Evolutionary conservation across 2,113 vertebrate genomes (phyloP), one percentile per base, ranked within the genome.

Genomic region (Genyomyrus donnyi): DNA sequence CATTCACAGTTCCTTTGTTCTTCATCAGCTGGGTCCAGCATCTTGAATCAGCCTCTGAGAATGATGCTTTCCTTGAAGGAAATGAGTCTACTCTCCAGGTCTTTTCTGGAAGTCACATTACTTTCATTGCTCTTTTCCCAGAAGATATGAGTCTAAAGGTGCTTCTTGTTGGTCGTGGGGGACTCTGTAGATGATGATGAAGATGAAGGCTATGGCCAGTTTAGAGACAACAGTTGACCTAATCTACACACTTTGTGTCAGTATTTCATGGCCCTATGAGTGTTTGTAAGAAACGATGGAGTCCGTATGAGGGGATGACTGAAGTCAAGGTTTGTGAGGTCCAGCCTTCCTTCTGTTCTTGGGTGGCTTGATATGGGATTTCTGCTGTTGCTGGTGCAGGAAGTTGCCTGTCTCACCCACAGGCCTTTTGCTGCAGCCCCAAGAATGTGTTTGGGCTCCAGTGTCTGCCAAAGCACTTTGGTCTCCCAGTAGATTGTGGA

Each of bases 371-470:
- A n/a, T 27, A 88, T 88, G 39, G 62, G 88, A 88, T 53, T 17
- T 50, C 27, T 48, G 35, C 50, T 52, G 53, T 90, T 50, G 11
- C 42, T 53, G 74, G 21, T 17, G 42, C 7, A 89, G 85, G 89
- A 89, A 84, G 66, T 70, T 17, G 31, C 31, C 87, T 66, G 46
- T 58, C 90, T 62, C 52, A 56, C 89, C 89, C n/a, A 50, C 56
- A 52, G 27, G 35, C 15, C 84, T 45, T 39, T 74, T 49, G 5
- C 84, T 74, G 58, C 89, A 87, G 85, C 84, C 58, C 85, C 49
- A 85, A 90, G 84, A 90, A 90, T 87, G 83, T 87, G 58, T 88
- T 86, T 90, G 49, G 56, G 85, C 85, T 35, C 58, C 62, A 52
- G 66, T 48, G 70, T 50, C 85, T 90, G 89, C 89, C 91, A 90